These are phyloP conservation scores for Halictus quadricinctus DNA, from an alignment of 2,888 invertebrate genomes.

Conservation along the genomic window DNA sequence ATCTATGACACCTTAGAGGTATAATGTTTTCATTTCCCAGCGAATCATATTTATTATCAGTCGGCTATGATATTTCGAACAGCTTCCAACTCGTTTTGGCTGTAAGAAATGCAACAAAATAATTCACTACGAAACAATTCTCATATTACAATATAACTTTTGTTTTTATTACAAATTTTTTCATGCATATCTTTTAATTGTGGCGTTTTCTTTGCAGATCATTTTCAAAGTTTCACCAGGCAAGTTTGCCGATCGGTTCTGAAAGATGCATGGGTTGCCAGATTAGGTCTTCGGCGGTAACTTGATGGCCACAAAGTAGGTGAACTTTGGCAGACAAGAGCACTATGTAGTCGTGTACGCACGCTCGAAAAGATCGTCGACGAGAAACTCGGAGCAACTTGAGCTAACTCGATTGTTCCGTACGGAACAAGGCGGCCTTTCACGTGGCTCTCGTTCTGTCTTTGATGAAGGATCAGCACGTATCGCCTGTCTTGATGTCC, in stretches of 20 bases:
- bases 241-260: neutral
- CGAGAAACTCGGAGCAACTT: conserved; percentile 58
- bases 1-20: neutral
- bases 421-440: conserved; percentile 72
- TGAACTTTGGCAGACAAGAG: conserved; percentile 10
- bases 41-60: neutral
- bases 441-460: conserved; percentile 65
- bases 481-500: conserved; percentile 54
- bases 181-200: no score
- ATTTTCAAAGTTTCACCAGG: neutral
- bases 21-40: neutral
- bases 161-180: no score
- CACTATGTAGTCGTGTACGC: conserved; percentile 33
- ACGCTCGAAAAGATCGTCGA: conserved; percentile 54
- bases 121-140: no score
- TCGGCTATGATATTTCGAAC: neutral
- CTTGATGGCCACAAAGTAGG: conserved; percentile 4
- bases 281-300: neutral
- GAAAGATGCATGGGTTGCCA: neutral
- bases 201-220: no score
- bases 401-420: conserved; percentile 73
- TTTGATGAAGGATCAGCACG: conserved; percentile 63
- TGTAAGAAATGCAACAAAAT: neutral
- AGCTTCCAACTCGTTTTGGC: neutral
- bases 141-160: no score